These are phyloP conservation scores for Entomobrya multifasciata DNA, from an alignment of 2,888 invertebrate genomes.

Conservation along the genomic window DNA sequence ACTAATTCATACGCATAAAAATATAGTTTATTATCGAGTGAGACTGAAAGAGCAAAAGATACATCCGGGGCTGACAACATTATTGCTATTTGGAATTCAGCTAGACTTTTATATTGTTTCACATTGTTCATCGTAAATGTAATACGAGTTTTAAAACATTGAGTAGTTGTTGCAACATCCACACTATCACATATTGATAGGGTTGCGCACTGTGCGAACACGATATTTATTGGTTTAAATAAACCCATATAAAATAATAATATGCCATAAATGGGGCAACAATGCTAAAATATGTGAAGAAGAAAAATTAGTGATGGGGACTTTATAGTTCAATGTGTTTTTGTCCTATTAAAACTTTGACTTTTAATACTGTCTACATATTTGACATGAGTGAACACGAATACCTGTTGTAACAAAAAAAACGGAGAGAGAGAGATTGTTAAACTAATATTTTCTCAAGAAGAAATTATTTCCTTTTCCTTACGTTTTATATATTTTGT, in stretches of 20 bases:
- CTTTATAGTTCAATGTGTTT: slow-evolving; percentile 66
- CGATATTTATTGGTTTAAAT: slow-evolving; percentile 27
- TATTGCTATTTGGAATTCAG: too few relatives aligned
- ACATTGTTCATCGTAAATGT: background rate
- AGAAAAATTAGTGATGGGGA: slow-evolving; percentile 28
- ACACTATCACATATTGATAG: background rate
- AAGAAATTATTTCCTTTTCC: slow-evolving; percentile 59
- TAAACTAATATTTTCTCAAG: slow-evolving; percentile 56
- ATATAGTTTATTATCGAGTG: slow-evolving; percentile 15
- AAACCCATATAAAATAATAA: slow-evolving; percentile 15
- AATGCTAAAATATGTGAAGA: background rate
- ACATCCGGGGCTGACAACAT: slow-evolving; percentile 49
- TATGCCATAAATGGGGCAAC: background rate
- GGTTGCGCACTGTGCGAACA: slow-evolving; percentile 34
- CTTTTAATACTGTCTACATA: background rate
- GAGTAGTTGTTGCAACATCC: background rate
- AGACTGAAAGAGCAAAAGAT: slow-evolving; percentile 7
- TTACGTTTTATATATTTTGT: slow-evolving; percentile 4
- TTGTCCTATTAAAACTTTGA: slow-evolving; percentile 60
- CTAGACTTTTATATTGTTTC: background rate
- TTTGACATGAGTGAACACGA: too few relatives aligned
- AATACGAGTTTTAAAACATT: slow-evolving; percentile 34
- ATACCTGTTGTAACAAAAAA: slow-evolving; percentile 46
- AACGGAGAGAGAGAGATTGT: slow-evolving; percentile 44
- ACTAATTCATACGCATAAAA: slow-evolving; percentile 23